Percentiles rank a stretch among this genome's conserved stretches.
These are phyloP conservation scores for Mystacornis crossleyi DNA, from an alignment of 2,113 vertebrate genomes.

Conservation along the genomic window DNA sequence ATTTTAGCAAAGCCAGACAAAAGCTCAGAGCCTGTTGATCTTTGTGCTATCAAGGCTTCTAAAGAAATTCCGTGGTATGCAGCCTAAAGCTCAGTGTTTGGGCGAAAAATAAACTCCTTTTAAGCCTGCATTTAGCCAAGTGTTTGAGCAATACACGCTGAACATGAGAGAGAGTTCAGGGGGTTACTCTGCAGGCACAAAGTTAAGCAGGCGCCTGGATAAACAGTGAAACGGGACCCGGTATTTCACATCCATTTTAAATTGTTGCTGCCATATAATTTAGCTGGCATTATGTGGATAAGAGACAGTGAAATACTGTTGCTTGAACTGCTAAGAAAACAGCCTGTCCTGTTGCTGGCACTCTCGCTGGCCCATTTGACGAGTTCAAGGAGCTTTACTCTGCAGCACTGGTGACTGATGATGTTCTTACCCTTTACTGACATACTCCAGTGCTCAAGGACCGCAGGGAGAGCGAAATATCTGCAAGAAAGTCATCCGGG, in stretches of 20 bases:
- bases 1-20: not conserved
- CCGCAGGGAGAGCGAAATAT: not conserved
- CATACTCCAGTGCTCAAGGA: conserved; percentile 12
- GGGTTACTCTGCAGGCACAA: not conserved
- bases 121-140: not conserved
- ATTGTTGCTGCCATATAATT: not conserved
- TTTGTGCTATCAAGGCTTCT: not conserved
- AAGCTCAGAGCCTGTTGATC: not conserved
- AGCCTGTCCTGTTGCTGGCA: not conserved
- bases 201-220: not conserved
- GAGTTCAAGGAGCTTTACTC: not conserved
- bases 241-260: not conserved
- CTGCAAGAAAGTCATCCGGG: not conserved
- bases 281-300: not conserved
- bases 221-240: not conserved
- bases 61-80: not conserved
- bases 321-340: not conserved
- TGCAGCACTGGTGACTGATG: not conserved
- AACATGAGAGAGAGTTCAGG: not conserved
- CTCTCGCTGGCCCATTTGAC: not conserved
- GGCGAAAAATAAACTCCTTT: not conserved
- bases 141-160: not conserved
- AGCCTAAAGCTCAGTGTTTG: not conserved
- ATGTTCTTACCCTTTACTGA: not conserved
- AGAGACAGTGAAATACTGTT: not conserved